These are phyloP conservation scores for Sparus aurata DNA, from an alignment of 2,797 vertebrate genomes.

Conservation along the genomic window DNA sequence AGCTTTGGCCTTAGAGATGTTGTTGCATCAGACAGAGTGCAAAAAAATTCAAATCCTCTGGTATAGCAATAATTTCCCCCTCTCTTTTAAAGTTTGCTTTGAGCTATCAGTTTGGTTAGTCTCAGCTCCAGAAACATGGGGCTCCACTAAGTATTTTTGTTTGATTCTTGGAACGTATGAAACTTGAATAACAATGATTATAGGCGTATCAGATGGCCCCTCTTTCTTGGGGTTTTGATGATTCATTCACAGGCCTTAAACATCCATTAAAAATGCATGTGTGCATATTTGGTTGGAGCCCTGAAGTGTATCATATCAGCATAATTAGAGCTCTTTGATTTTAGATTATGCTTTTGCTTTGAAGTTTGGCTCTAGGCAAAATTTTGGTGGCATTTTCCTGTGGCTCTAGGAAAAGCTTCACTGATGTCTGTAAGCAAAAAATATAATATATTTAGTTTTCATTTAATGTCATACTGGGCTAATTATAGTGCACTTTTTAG, in stretches of 20 bases:
- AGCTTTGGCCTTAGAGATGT: conserved; percentile 51
- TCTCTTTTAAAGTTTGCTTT: conserved; percentile 46
- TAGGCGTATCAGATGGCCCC: conserved; percentile 17
- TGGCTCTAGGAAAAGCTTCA: conserved; percentile 24
- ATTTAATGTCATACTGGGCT: conserved; percentile 1
- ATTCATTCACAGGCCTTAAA: conserved; percentile 54
- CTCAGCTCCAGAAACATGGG: conserved; percentile 31
- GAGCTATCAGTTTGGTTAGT: conserved; percentile 49
- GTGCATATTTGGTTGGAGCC: conserved; percentile 54
- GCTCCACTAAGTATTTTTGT: conserved; percentile 30
- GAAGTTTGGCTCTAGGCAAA: conserved; percentile 63
- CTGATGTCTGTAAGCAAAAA: conserved; percentile 14
- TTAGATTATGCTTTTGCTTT: conserved; percentile 63
- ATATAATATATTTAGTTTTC: conserved; percentile 8
- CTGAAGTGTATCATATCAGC: conserved; percentile 50
- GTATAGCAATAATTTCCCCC: conserved; percentile 27
- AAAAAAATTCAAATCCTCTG: conserved; percentile 32
- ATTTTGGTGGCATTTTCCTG: conserved; percentile 13
- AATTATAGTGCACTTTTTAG: conserved; percentile 6
- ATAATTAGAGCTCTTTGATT: conserved; percentile 70
- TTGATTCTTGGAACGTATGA: conserved; percentile 35
- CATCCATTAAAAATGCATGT: conserved; percentile 65
- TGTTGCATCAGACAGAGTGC: conserved; percentile 62
- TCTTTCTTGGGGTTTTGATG: conserved; percentile 23
- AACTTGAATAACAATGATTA: conserved; percentile 48